Percentiles rank a stretch among this genome's conserved stretches.
These are phyloP conservation scores for Mus minutoides DNA, from an alignment of 2,797 vertebrate genomes.

Conservation along the genomic window DNA sequence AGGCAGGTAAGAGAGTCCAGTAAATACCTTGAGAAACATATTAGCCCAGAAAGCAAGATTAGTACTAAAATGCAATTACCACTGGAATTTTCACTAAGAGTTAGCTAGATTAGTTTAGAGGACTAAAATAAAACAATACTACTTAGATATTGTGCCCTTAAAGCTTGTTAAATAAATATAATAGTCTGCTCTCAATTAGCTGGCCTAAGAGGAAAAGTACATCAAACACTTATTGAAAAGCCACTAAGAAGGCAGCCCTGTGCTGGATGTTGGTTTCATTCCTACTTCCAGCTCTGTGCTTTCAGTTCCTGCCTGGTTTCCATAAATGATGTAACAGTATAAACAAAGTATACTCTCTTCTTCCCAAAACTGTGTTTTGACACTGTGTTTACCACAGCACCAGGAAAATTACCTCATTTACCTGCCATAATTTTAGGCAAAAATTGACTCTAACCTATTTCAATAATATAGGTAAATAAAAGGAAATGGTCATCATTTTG, in stretches of 20 bases:
- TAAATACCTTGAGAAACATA: not conserved
- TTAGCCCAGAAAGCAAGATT: not conserved
- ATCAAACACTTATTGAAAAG: not conserved
- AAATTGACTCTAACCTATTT: not conserved
- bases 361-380: not conserved
- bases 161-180: not conserved
- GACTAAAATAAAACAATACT: not conserved
- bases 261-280: not conserved
- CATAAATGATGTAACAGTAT: not conserved
- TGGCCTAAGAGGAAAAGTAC: not conserved
- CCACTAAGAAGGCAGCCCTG: not conserved
- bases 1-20: not conserved
- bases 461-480: not conserved
- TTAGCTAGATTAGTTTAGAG: not conserved
- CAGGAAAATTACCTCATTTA: not conserved
- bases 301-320: not conserved
- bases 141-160: not conserved
- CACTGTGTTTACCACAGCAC: not conserved
- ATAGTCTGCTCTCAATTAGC: not conserved
- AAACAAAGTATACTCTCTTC: not conserved
- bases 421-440: not conserved
- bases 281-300: not conserved
- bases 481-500: not conserved
- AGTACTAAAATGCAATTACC: not conserved
- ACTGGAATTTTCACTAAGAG: not conserved